Evolutionary conservation across 2,888 invertebrate species (phyloP).

Genomic region (Hypercompe scribonia): DNA sequence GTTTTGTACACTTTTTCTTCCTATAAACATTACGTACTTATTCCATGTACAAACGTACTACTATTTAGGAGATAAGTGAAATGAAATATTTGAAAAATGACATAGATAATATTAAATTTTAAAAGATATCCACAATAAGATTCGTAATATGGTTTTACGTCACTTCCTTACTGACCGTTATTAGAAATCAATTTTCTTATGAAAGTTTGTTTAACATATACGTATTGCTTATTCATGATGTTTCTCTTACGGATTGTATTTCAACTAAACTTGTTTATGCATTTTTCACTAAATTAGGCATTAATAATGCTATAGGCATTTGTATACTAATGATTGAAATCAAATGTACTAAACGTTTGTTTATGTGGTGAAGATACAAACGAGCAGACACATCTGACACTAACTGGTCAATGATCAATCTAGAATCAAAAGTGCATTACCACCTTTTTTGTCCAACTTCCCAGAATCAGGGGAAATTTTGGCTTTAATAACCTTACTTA

Average conservation of each 20-base stretch:
- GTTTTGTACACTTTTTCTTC: too few species aligned
- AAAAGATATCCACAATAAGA: background rate
- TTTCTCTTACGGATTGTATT: slow-evolving; percentile 26
- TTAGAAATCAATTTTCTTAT: slow-evolving; percentile 23
- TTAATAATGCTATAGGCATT: slow-evolving; percentile 1
- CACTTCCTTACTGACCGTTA: background rate
- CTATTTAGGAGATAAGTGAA: background rate
- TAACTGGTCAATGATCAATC: too few species aligned
- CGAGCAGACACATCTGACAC: too few species aligned
- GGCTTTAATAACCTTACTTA: too few species aligned
- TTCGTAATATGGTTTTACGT: background rate
- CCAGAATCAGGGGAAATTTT: too few species aligned
- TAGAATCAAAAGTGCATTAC: too few species aligned
- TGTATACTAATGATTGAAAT: background rate
- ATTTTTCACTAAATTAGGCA: background rate
- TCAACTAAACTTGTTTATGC: slow-evolving; percentile 8
- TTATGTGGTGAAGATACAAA: too few species aligned
- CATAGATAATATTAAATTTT: background rate
- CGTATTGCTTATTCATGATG: slow-evolving; percentile 41
- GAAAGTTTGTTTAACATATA: slow-evolving; percentile 31
- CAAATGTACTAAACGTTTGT: too few species aligned
- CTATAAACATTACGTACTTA: too few species aligned
- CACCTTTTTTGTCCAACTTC: too few species aligned
- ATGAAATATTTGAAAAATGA: background rate
- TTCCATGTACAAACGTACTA: too few species aligned